A percentile compares a stretch with the other conserved stretches of the same genome.
These are phyloP conservation scores for Odontothrips loti DNA, from an alignment of 2,888 invertebrate species.

Conservation along the genomic window DNA sequence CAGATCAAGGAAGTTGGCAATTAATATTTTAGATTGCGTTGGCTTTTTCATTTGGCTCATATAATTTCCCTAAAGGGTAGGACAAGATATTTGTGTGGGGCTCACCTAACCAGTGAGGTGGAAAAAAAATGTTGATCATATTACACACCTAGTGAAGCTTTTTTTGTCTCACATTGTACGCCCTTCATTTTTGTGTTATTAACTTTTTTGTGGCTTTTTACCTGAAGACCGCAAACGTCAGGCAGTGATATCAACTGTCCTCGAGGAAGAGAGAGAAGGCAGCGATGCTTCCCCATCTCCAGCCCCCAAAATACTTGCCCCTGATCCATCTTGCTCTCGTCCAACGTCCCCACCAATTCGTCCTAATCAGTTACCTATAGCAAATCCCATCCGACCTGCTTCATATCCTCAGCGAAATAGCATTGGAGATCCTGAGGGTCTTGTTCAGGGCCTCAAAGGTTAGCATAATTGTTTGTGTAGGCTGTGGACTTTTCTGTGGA, in stretches of 20 bases:
- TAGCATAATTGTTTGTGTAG: not conserved
- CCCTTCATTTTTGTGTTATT: not conserved
- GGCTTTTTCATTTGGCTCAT: too few species aligned
- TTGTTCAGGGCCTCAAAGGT: constrained; percentile 16
- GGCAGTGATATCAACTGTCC: constrained; percentile 21
- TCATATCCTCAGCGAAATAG: constrained; percentile 22
- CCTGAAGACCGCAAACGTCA: not conserved
- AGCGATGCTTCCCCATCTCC: constrained; percentile 30
- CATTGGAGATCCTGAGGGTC: constrained; percentile 17
- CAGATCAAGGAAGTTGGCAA: not conserved
- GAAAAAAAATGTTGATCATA: not conserved
- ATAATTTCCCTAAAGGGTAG: too few species aligned
- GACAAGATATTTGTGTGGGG: not conserved
- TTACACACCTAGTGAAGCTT: too few species aligned
- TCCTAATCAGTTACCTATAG: constrained; percentile 36
- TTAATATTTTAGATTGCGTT: too few species aligned
- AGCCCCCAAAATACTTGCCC: constrained; percentile 30
- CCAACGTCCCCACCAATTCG: constrained; percentile 33
- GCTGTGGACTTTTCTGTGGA: not conserved
- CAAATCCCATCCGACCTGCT: constrained; percentile 37
- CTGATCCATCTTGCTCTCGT: constrained; percentile 15
- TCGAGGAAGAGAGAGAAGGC: constrained; percentile 33
- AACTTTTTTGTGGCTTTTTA: not conserved
- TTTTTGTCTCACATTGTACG: too few species aligned
- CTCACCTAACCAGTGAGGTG: not conserved